phyloP scores from a whole-genome alignment of 2,113 vertebrate genomes.

The Neotoma lepida region DNA sequence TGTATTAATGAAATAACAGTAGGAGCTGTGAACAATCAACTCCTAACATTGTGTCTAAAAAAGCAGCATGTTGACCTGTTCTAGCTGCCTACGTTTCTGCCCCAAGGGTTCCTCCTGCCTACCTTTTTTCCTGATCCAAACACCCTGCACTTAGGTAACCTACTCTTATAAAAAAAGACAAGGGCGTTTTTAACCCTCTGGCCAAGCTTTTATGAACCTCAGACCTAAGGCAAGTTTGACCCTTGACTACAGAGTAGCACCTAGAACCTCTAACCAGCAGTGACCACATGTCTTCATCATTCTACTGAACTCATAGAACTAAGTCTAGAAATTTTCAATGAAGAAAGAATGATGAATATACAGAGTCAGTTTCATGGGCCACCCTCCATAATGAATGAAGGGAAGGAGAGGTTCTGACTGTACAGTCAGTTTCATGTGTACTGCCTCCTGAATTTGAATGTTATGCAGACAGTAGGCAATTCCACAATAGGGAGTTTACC shows the following conservation, averaged over 20 bases:
- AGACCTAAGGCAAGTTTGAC: neutral
- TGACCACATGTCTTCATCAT: neutral
- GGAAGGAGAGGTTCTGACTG: neutral
- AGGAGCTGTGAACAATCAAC: neutral
- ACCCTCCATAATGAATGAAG: neutral
- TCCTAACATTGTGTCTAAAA: constrained; percentile 13
- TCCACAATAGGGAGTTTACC: neutral
- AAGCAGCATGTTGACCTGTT: neutral
- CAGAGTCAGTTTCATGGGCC: neutral
- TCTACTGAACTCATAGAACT: neutral
- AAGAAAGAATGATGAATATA: neutral
- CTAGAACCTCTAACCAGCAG: neutral
- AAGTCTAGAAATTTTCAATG: neutral
- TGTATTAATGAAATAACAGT: constrained; percentile 1
- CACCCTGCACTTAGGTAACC: neutral
- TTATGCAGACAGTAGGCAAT: neutral
- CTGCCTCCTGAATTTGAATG: neutral
- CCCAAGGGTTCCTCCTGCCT: neutral
- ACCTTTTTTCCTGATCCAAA: neutral
- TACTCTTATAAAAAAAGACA: neutral
- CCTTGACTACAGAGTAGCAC: no score
- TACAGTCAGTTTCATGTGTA: no score
- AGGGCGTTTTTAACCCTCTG: neutral
- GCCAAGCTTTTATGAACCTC: neutral
- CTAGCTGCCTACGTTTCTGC: neutral